Percentiles rank a stretch among this genome's conserved stretches.
These are phyloP conservation scores for Drosophila funebris DNA, from an alignment of 1,140 invertebrate species.

Conservation along the genomic window DNA sequence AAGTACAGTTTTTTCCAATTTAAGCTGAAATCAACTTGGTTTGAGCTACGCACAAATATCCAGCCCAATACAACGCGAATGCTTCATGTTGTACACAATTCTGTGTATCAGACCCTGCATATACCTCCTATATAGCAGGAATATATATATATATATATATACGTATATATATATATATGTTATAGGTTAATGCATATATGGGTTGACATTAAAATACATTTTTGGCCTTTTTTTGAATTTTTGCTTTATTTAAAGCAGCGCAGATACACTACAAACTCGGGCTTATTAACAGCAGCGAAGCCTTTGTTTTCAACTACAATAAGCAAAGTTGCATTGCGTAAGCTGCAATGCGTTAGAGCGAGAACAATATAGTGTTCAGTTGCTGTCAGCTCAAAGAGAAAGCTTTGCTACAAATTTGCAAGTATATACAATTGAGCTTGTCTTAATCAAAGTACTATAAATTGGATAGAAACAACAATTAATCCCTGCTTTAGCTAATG, in stretches of 20 bases:
- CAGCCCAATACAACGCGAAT: neutral
- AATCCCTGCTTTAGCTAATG: neutral
- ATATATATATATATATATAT: slow-evolving; percentile 8
- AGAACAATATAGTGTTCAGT: too few relatives aligned
- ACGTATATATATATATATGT: slow-evolving; percentile 5
- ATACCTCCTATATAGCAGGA: neutral
- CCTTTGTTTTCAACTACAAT: too few relatives aligned
- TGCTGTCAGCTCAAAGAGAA: too few relatives aligned
- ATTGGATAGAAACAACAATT: too few relatives aligned
- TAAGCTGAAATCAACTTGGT: slow-evolving; percentile 1
- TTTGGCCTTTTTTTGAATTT: slow-evolving; percentile 5
- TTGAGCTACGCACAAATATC: slow-evolving; percentile 30
- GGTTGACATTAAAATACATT: slow-evolving; percentile 45
- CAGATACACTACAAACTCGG: neutral
- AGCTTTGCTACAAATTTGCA: too few relatives aligned
- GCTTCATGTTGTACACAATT: neutral
- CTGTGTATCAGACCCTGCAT: neutral
- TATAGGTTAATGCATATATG: slow-evolving; percentile 19
- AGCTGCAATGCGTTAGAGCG: too few relatives aligned
- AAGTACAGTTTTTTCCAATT: slow-evolving; percentile 28
- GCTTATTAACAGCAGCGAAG: slow-evolving; percentile 1
- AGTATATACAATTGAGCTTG: too few relatives aligned
- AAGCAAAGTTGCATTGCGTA: too few relatives aligned
- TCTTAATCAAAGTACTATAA: too few relatives aligned
- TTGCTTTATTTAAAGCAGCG: slow-evolving; percentile 31